Evolutionary conservation across 2,113 vertebrate genomes (phyloP).

Genomic region (Phyllopteryx taeniolatus): DNA sequence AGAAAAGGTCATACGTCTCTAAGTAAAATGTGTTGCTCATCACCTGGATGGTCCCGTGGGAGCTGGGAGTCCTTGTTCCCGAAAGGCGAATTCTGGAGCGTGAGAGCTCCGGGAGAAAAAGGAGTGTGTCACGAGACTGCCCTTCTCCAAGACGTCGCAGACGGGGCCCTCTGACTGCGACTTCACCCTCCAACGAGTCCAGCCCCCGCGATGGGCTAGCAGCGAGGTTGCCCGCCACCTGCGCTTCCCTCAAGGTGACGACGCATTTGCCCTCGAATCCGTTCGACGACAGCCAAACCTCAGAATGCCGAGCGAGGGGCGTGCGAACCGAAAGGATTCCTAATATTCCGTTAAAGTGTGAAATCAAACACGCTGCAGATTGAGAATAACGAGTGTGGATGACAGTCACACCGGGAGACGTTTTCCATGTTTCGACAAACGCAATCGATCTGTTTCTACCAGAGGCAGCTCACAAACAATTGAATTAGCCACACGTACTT

Average conservation of each 20-base stretch:
- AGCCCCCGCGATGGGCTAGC: conserved; percentile 36
- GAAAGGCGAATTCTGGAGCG: conserved; percentile 58
- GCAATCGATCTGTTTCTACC: background rate
- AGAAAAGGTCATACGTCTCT: no score
- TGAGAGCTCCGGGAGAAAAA: conserved; percentile 53
- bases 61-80: conserved; percentile 38
- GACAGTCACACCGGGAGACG: conserved; percentile 12
- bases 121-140: conserved; percentile 49
- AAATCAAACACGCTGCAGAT: conserved; percentile 37
- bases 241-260: conserved; percentile 28
- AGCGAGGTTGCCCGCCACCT: conserved; percentile 11
- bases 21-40: background rate
- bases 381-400: conserved; percentile 40
- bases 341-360: conserved; percentile 18
- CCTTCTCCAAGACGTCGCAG: conserved; percentile 50
- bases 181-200: conserved; percentile 64
- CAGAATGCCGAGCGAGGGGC: conserved; percentile 43
- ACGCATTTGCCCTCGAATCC: conserved; percentile 45
- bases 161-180: conserved; percentile 58
- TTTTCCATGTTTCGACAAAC: conserved; percentile 16
- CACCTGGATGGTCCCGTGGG: conserved; percentile 43
- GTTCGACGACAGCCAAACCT: conserved; percentile 47
- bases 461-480: conserved; percentile 16
- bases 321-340: conserved; percentile 52
- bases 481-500: conserved; percentile 9